Evolutionary conservation across 2,113 vertebrate genomes (phyloP).

Genomic region (Vombatus ursinus): DNA sequence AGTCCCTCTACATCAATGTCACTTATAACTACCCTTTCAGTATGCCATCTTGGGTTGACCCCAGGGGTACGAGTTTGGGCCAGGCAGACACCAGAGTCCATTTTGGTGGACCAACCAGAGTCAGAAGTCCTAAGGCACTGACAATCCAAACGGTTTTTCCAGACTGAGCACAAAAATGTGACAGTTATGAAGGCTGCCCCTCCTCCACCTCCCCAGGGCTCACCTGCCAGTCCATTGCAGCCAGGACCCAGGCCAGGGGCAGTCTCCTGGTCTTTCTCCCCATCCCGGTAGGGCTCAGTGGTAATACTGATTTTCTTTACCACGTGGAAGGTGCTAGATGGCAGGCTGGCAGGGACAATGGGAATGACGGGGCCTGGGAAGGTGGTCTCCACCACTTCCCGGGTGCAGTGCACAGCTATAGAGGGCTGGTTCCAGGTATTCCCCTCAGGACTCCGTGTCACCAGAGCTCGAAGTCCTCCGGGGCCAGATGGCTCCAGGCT

Average conservation of each 20-base stretch:
- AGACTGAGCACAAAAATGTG: neutral
- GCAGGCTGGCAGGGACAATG: neutral
- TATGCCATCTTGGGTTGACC: neutral
- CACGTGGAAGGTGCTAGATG: constrained; percentile 58
- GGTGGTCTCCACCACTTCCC: constrained; percentile 76
- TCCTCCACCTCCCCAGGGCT: fast-evolving
- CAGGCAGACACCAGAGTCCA: neutral
- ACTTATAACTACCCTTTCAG: neutral
- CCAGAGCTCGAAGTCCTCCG: constrained; percentile 60
- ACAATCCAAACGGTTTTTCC: neutral
- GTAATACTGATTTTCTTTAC: constrained; percentile 82
- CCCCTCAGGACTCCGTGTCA: neutral
- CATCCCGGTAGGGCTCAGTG: neutral
- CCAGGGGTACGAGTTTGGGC: neutral
- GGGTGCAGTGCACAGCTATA: constrained; percentile 64
- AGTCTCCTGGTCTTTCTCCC: neutral
- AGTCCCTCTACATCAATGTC: neutral
- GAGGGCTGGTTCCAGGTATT: neutral
- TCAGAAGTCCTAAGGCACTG: neutral
- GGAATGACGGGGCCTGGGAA: constrained; percentile 26
- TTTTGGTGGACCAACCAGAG: neutral
- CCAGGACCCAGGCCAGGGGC: neutral
- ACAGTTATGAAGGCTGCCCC: fast-evolving
- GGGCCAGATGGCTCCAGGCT: constrained; percentile 66
- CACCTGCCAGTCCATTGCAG: constrained; percentile 22